Conservation (phyloP, 2,113 vertebrate genomes). For the Isurus oxyrinchus region DNA sequence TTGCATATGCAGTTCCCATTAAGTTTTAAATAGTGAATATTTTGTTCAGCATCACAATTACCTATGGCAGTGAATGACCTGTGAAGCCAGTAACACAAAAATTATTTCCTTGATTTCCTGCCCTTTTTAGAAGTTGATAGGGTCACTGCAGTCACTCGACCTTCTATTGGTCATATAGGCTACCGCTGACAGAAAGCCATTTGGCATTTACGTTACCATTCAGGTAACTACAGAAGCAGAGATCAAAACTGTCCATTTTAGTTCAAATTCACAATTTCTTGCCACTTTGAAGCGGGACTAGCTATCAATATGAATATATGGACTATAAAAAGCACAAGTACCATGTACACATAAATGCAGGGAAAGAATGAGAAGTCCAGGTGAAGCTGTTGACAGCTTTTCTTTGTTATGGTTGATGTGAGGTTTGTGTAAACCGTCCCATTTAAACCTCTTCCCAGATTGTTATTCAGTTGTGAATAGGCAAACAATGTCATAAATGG, state of each 20-base stretch:
- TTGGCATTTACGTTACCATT: neutral
- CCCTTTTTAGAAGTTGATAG: neutral
- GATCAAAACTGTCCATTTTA: neutral
- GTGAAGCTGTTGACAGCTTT: slow-evolving; percentile 16
- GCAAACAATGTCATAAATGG: slow-evolving; percentile 32
- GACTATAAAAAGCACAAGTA: slow-evolving; percentile 44
- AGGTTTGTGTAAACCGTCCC: slow-evolving; percentile 10
- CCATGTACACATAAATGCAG: neutral
- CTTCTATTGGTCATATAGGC: neutral
- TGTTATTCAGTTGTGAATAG: neutral
- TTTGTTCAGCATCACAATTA: neutral
- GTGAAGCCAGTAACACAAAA: neutral
- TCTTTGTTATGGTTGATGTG: slow-evolving; percentile 5
- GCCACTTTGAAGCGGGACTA: neutral
- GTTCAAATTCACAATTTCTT: neutral
- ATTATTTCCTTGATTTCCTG: neutral
- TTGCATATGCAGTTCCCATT: neutral
- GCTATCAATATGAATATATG: neutral
- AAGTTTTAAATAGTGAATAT: neutral
- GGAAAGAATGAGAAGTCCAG: slow-evolving; percentile 15
- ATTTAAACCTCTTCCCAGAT: slow-evolving; percentile 15
- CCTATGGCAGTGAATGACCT: neutral
- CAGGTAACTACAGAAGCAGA: neutral
- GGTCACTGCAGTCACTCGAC: neutral
- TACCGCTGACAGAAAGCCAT: neutral